A percentile compares a stretch with the other conserved stretches of the same genome.
phyloP scores from a whole-genome alignment of 1,140 invertebrate species.

The Aphaenogaster rudis region DNA sequence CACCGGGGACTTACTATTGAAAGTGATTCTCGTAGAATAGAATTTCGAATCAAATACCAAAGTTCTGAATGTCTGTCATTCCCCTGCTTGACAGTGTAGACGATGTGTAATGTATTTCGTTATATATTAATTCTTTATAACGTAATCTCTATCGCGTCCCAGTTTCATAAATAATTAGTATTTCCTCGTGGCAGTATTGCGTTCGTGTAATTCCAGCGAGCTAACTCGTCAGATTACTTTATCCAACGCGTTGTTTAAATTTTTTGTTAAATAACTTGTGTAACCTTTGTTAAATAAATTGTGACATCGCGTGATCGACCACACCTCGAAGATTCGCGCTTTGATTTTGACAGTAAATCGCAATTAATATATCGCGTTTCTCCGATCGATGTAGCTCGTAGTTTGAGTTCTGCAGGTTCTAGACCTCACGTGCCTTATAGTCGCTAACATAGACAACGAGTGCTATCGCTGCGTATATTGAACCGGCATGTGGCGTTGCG shows the following conservation, averaged over 20 bases:
- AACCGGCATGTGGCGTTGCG: slow-evolving; percentile 29
- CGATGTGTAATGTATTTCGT: not conserved
- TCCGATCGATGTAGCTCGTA: slow-evolving; percentile 21
- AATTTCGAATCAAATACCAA: not conserved
- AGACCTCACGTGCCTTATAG: slow-evolving; percentile 16
- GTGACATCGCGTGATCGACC: not conserved
- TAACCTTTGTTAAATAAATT: not conserved
- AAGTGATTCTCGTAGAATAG: not conserved
- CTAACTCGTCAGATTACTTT: not conserved
- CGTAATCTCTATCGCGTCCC: not conserved
- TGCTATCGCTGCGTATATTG: slow-evolving; percentile 45
- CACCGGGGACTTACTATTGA: not conserved
- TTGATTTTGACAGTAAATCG: slow-evolving; percentile 18
- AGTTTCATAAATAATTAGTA: slow-evolving; percentile 8
- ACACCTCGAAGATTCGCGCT: slow-evolving; percentile 42
- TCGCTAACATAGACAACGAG: slow-evolving; percentile 39
- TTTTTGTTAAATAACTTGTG: not conserved
- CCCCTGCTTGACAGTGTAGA: not conserved
- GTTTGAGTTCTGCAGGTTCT: slow-evolving; percentile 3
- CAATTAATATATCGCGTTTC: slow-evolving; percentile 37
- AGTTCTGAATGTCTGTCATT: not conserved
- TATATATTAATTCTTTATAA: slow-evolving; percentile 1
- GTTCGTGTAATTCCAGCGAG: not conserved
- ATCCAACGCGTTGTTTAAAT: no score
- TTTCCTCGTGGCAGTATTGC: not conserved